These are phyloP conservation scores for Melanerpes formicivorus DNA, from an alignment of 2,113 vertebrate species.

Conservation along the genomic window DNA sequence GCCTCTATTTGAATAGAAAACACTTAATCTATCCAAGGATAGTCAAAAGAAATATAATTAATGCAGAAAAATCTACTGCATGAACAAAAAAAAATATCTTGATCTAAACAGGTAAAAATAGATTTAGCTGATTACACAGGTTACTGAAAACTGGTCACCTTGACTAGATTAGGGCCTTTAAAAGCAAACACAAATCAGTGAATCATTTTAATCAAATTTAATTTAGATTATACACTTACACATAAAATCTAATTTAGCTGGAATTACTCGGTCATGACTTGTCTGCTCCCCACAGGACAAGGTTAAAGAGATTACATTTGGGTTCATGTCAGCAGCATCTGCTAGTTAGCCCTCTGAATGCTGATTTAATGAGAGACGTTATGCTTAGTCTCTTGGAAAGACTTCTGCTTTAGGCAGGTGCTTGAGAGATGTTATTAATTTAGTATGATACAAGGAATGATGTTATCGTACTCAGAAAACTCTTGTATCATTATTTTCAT, in stretches of 20 bases:
- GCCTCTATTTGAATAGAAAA: not conserved
- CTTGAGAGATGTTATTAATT: slow-evolving; percentile 74
- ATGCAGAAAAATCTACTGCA: not conserved
- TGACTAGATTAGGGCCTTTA: slow-evolving; percentile 47
- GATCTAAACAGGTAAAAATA: slow-evolving; percentile 21
- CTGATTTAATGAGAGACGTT: slow-evolving; percentile 88
- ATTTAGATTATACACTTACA: slow-evolving; percentile 80
- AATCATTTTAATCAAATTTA: slow-evolving; percentile 78
- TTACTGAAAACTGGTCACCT: slow-evolving; percentile 32
- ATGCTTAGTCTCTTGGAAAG: slow-evolving; percentile 82
- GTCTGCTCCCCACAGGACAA: slow-evolving; percentile 81
- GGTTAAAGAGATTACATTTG: slow-evolving; percentile 95
- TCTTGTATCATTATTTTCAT: not conserved
- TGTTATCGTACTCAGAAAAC: slow-evolving; percentile 17
- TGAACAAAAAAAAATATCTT: not conserved
- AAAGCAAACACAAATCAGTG: slow-evolving; percentile 72
- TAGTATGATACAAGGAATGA: slow-evolving; percentile 16
- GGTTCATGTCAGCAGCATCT: slow-evolving; percentile 87
- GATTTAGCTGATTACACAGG: slow-evolving; percentile 3
- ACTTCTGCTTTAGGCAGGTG: slow-evolving; percentile 79
- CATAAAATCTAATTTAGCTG: slow-evolving; percentile 83
- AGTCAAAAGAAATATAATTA: not conserved
- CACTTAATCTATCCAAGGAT: not conserved
- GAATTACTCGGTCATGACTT: slow-evolving; percentile 86
- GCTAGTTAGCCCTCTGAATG: slow-evolving; percentile 79